Conservation (phyloP, 2,888 invertebrate genomes). For the Himalopsyche tibetana region DNA sequence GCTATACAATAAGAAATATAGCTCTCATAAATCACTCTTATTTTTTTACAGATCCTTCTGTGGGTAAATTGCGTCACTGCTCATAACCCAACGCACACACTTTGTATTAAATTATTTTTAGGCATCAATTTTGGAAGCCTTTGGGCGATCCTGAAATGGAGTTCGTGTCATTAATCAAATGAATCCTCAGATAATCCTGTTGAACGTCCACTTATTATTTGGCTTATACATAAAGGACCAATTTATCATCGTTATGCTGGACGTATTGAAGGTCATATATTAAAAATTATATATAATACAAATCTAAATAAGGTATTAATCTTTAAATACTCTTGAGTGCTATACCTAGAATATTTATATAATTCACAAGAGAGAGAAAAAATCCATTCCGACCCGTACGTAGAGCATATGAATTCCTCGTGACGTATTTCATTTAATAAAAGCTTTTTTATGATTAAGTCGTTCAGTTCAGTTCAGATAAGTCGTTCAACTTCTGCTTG, state of each 20-base stretch:
- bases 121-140: neutral
- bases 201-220: neutral
- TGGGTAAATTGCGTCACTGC: neutral
- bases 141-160: neutral
- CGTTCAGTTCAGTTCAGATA: too few relatives aligned
- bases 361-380: too few relatives aligned
- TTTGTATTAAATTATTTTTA: neutral
- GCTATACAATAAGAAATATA: neutral
- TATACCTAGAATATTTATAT: too few relatives aligned
- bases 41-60: constrained; percentile 6
- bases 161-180: constrained; percentile 13
- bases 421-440: too few relatives aligned
- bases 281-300: neutral
- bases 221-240: neutral
- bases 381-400: too few relatives aligned
- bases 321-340: too few relatives aligned
- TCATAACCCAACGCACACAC: neutral
- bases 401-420: too few relatives aligned
- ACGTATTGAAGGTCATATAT: too few relatives aligned
- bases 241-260: neutral
- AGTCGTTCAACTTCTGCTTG: too few relatives aligned
- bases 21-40: neutral
- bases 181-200: neutral
- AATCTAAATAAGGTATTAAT: neutral
- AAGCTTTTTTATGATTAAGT: too few relatives aligned